Evolutionary conservation across 1,140 invertebrate genomes (phyloP), one percentile per base, ranked within the genome.

Genomic region (Zeugodacus cucurbitae): DNA sequence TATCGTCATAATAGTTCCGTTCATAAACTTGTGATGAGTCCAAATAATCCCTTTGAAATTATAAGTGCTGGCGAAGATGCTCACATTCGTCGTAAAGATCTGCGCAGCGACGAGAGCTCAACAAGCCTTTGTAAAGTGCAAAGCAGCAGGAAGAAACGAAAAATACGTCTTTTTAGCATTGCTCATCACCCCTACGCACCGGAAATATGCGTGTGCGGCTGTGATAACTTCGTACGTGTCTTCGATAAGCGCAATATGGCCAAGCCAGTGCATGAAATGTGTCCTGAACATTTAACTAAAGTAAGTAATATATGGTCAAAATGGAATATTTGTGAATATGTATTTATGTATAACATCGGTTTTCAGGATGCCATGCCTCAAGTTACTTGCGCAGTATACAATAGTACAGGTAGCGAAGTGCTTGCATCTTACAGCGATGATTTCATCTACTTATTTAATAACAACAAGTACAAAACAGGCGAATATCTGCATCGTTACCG

Each of bases 391-490:
- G 97, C 97, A 44, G 95, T 98, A 1, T 99, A 98, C 93, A 99
- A 98, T 94, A 96, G 98, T 94, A 97, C 98, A 94, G 98, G 98
- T 64, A 95, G 96, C 88, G 97, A 99, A 94, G 96, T 99, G 88
- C 93, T 99, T 22, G 98, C 97, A 5, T 97, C 97, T 0, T 99
- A 98, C 93, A 98, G 97, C 94, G 97, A 99, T 94, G 98, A 98
- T 88, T 96, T 98, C 91, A 97, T 99, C 90, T 99, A 98, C 94
- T 93, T 98, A 34, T 99, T 98, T 93, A 96, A 98, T 93, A 95
- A 95, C n/a, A 94, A 94, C 62, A 92, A 91, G 20, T 94, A 94
- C 89, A 91, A 91, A 70, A 88, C 89, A 0, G 93, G 93, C 67
- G 95, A 96, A 90, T 96, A 94, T 93, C 94, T 96, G 11, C 96